Conservation (phyloP, 2,888 invertebrate genomes). For the Sipunculus nudus region DNA sequence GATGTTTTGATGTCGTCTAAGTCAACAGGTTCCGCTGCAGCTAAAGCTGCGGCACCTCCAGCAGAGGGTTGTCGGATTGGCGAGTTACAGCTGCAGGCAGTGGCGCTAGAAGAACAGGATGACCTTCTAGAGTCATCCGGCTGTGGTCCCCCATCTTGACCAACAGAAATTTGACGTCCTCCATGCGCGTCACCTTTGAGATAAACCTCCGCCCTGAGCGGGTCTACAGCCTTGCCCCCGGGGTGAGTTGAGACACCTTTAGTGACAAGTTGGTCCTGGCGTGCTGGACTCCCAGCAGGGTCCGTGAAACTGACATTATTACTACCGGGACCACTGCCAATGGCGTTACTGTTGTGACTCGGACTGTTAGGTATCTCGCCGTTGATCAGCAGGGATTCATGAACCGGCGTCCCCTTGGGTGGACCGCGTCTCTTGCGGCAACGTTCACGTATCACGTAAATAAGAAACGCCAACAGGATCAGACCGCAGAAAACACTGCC, state of each 20-base stretch:
- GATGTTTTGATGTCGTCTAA: too few species aligned
- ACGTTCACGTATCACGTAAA: conserved; percentile 53
- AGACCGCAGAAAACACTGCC: conserved; percentile 57
- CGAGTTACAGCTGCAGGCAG: too few species aligned
- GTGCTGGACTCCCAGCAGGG: not conserved
- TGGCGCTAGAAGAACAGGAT: too few species aligned
- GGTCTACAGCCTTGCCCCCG: not conserved
- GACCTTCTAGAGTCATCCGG: conserved; percentile 14
- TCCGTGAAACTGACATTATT: conserved; percentile 25
- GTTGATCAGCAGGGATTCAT: conserved; percentile 32
- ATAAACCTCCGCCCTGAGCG: not conserved
- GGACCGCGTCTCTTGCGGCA: conserved; percentile 42
- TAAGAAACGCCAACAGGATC: conserved; percentile 48
- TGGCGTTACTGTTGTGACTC: conserved; percentile 15
- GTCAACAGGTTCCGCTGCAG: too few species aligned
- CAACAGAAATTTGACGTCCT: conserved; percentile 22
- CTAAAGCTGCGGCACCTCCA: too few species aligned
- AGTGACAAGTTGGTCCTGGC: not conserved
- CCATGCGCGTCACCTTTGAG: not conserved
- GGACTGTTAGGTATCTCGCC: conserved; percentile 30
- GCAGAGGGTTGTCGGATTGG: too few species aligned
- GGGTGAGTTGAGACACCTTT: not conserved
- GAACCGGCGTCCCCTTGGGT: conserved; percentile 22
- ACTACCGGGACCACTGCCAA: conserved; percentile 14
- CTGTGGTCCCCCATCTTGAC: conserved; percentile 32